Percentiles rank a stretch among this genome's conserved stretches.
Evolutionary conservation across 2,797 vertebrate genomes (phyloP).

Genomic region (Sebastes dallii): DNA sequence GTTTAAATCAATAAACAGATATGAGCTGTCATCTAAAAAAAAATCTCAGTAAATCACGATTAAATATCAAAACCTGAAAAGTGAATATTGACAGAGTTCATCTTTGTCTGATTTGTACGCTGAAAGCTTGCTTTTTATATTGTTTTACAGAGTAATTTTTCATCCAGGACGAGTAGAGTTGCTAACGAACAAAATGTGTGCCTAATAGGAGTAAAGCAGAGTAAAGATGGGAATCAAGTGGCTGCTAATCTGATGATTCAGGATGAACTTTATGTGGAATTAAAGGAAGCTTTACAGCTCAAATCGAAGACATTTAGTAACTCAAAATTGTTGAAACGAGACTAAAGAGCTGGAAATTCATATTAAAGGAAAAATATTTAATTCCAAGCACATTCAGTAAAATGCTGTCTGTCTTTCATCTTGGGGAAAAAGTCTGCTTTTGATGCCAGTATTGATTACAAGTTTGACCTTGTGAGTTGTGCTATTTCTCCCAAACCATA

Average conservation of each 20-base stretch:
- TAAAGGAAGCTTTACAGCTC: conserved; percentile 13
- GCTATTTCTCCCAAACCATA: background rate
- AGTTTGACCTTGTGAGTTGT: background rate
- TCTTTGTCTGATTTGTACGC: background rate
- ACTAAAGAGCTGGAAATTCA: background rate
- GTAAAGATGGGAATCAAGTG: conserved; percentile 20
- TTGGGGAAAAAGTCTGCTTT: background rate
- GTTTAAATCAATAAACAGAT: background rate
- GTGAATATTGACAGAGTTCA: background rate
- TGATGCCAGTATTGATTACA: background rate
- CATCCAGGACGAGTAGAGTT: background rate
- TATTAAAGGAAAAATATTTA: too few relatives aligned
- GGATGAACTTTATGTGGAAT: background rate
- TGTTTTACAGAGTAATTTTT: background rate
- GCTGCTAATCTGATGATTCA: conserved; percentile 13
- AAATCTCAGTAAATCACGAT: background rate
- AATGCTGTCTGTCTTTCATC: background rate
- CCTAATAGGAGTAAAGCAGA: background rate
- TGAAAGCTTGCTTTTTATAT: background rate
- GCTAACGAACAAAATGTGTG: background rate
- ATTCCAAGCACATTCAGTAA: background rate
- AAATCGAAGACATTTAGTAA: background rate
- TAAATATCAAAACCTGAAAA: background rate
- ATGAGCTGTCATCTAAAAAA: background rate
- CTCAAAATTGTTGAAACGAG: background rate